Base-by-base conservation (phyloP, 2,113 vertebrate species). In the Saccopteryx bilineata region DNA sequence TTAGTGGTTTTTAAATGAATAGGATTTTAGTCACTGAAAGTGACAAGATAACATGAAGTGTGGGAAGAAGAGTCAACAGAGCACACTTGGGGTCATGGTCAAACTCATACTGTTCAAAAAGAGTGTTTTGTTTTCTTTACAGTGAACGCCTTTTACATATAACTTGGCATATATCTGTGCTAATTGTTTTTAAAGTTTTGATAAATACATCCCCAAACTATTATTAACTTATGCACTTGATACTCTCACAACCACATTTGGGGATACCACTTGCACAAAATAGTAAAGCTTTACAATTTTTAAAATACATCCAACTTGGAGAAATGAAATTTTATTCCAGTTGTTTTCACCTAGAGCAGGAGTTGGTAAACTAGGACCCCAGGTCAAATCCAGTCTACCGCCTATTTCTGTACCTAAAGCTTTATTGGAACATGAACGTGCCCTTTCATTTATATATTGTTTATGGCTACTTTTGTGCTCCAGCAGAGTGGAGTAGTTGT, bases 201-300 rank as follows among this genome's bases (percentile, higher is more conserved):
- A 54, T 60, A 82, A 90, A 18, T 79, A 48, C 17, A 75, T 14
- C 39, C 39, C 52, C 54, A 72, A 95, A 74, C 28, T 48, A 3
- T 31, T 24, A 23, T 83, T 26, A 54, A 10, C 66, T 76, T 75
- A 75, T 1, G 46, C 18, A 52, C 48, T 80, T 86, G n/a, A 52
- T 68, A 61, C 14, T 66, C 50, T 39, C 46, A 74, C 21, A 60
- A 28, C 68, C 52, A 46, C 24, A 56, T 82, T 71, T 76, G 50
- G 39, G 78, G 33, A n/a, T 71, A 18, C 26, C 19, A 61, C 33
- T 63, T 68, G 9, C 13, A 80, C 31, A 81, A 50, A 95, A 24
- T 79, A 79, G 71, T 74, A 83, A 87, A 84, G 12, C 9, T 31
- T 92, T 66, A 80, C 50, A 75, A 48, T 33, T 66, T 89, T 89